These are phyloP conservation scores for Pelagia noctiluca DNA, from an alignment of 30 jellyfish, hydroid and myxozoan genomes.

Conservation along the genomic window DNA sequence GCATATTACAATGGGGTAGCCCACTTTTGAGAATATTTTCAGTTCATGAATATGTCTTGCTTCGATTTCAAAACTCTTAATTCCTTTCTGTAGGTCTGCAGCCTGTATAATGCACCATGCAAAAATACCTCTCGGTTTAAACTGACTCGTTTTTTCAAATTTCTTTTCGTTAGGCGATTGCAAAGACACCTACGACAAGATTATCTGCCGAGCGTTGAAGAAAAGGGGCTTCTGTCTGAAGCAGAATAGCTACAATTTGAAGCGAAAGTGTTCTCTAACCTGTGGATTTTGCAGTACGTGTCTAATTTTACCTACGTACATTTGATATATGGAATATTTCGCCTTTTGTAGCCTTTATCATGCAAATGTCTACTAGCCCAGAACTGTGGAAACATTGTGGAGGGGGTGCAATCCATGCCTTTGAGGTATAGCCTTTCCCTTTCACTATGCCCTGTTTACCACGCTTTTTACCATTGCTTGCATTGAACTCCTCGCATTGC, in stretches of 20 bases:
- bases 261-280: slow-evolving; percentile 56
- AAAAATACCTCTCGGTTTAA: too few relatives aligned
- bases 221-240: slow-evolving; percentile 47
- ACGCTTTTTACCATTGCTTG: too few relatives aligned
- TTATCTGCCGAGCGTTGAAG: slow-evolving; percentile 20
- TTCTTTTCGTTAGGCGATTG: slow-evolving; percentile 47
- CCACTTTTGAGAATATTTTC: not conserved
- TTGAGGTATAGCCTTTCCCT: too few relatives aligned
- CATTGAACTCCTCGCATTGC: too few relatives aligned
- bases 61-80: not conserved
- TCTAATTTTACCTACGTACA: not conserved
- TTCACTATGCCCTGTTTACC: too few relatives aligned
- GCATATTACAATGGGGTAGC: too few relatives aligned
- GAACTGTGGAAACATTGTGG: too few relatives aligned
- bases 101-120: too few relatives aligned
- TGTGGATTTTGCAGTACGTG: slow-evolving; percentile 80
- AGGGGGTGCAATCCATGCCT: too few relatives aligned
- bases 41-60: too few relatives aligned
- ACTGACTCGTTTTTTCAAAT: too few relatives aligned
- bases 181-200: slow-evolving; percentile 22
- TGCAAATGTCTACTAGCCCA: not conserved
- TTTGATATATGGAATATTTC: not conserved
- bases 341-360: not conserved
- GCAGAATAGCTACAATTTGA: not conserved
- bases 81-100: not conserved